Percentiles rank a stretch among this genome's conserved stretches.
These are phyloP conservation scores for Tenualosa thibaudeaui DNA, from an alignment of 2,797 vertebrate species.

Conservation along the genomic window DNA sequence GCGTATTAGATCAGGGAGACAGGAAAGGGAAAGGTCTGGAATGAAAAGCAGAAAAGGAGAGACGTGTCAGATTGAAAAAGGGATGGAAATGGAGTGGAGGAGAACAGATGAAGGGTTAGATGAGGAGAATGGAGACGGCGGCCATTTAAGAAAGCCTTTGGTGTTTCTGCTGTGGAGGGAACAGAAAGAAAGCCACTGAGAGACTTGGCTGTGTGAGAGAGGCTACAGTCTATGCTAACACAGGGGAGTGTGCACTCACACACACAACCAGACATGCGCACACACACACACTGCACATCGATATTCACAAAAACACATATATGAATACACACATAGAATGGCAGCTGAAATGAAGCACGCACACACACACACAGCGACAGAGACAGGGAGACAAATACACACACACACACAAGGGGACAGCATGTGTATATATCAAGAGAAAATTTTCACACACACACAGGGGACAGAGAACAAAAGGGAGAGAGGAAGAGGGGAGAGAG, in stretches of 20 bases:
- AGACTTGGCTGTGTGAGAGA: background rate
- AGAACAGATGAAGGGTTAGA: background rate
- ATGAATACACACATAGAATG: background rate
- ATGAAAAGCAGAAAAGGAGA: background rate
- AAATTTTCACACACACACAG: background rate
- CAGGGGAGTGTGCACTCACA: background rate
- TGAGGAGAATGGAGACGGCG: background rate
- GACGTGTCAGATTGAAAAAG: background rate
- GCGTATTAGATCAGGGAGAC: slow-evolving; percentile 27
- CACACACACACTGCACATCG: background rate
- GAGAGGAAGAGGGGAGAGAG: background rate
- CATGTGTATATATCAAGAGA: background rate
- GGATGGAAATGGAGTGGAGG: background rate
- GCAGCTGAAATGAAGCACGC: background rate
- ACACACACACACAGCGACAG: background rate
- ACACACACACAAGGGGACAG: background rate
- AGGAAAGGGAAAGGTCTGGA: background rate
- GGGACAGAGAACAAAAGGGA: background rate
- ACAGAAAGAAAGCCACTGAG: background rate
- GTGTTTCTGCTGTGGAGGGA: background rate
- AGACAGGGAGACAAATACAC: background rate
- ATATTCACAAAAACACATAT: background rate
- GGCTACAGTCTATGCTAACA: background rate
- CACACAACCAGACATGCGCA: background rate
- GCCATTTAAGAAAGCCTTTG: background rate